Conservation (phyloP, 2,888 invertebrate genomes). For the Plebejus anna region DNA sequence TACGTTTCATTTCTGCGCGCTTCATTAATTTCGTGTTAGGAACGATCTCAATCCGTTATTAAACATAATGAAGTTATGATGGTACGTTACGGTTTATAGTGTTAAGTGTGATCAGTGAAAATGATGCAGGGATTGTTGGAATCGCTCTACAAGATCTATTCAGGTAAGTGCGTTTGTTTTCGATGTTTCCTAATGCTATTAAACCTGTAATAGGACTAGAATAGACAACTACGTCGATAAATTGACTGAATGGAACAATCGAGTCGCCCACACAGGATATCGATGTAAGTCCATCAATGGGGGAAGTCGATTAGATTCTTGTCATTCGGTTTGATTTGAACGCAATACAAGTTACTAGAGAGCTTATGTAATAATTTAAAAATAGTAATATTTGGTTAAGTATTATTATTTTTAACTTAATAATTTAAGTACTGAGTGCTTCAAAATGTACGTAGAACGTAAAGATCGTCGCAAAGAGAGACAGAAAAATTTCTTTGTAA, state of each 20-base stretch:
- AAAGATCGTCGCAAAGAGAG: not conserved
- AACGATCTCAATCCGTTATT: conserved; percentile 55
- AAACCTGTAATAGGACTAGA: conserved; percentile 9
- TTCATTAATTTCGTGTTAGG: conserved; percentile 30
- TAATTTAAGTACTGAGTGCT: not conserved
- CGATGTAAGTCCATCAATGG: not conserved
- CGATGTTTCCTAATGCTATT: not conserved
- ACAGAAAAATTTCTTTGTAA: not conserved
- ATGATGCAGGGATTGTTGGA: conserved; percentile 77
- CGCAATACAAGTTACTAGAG: not conserved
- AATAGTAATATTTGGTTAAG: too few species aligned
- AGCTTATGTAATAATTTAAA: not conserved
- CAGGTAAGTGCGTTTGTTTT: conserved; percentile 55
- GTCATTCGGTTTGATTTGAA: not conserved
- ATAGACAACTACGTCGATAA: conserved; percentile 1
- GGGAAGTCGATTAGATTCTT: conserved; percentile 1
- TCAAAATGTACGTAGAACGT: not conserved
- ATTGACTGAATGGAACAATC: conserved; percentile 12
- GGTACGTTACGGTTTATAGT: conserved; percentile 43
- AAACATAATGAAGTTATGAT: conserved; percentile 50
- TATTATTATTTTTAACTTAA: too few species aligned
- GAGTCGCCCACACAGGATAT: conserved; percentile 19
- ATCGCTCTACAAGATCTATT: conserved; percentile 70
- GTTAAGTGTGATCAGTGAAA: conserved; percentile 49
- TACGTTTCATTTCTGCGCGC: conserved; percentile 21